Conservation (phyloP, 2,113 vertebrate species). For the Melanotaenia duboulayi region DNA sequence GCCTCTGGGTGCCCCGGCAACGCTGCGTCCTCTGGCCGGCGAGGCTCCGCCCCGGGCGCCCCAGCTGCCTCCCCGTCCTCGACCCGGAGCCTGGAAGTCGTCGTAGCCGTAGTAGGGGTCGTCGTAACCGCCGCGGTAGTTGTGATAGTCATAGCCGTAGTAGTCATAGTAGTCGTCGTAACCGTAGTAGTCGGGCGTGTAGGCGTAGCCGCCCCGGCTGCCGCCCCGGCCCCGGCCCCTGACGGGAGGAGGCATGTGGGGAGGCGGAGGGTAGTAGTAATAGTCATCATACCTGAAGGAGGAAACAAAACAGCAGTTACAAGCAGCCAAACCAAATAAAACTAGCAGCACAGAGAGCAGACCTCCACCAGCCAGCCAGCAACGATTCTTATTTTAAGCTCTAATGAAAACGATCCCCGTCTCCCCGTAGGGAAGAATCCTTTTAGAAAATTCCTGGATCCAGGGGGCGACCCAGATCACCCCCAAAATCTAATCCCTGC, state of each 20-base stretch:
- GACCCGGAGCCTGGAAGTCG: slow-evolving; percentile 93
- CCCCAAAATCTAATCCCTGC: no score
- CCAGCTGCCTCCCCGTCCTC: slow-evolving; percentile 91
- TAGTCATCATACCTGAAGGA: slow-evolving; percentile 95
- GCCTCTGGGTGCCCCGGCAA: slow-evolving; percentile 90
- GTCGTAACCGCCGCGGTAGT: slow-evolving; percentile 98
- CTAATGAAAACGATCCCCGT: no score
- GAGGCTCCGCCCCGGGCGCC: slow-evolving; percentile 86
- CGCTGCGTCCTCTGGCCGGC: slow-evolving; percentile 91
- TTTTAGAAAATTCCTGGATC: no score
- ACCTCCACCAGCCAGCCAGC: no score
- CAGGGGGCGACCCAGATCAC: no score
- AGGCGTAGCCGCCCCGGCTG: slow-evolving; percentile 91
- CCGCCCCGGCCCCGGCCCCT: slow-evolving; percentile 93
- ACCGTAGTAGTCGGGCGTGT: slow-evolving; percentile 96
- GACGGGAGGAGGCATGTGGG: slow-evolving; percentile 92
- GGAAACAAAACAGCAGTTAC: neutral
- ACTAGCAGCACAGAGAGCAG: no score
- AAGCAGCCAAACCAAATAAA: no score
- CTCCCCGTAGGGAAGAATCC: no score
- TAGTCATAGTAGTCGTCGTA: slow-evolving; percentile 99
- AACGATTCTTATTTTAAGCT: no score
- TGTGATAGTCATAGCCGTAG: slow-evolving; percentile 98
- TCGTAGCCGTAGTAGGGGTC: slow-evolving; percentile 99
- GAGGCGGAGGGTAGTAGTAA: slow-evolving; percentile 96